Evolutionary conservation across 2,113 vertebrate genomes (phyloP).

Genomic region (Dasyurus viverrinus): DNA sequence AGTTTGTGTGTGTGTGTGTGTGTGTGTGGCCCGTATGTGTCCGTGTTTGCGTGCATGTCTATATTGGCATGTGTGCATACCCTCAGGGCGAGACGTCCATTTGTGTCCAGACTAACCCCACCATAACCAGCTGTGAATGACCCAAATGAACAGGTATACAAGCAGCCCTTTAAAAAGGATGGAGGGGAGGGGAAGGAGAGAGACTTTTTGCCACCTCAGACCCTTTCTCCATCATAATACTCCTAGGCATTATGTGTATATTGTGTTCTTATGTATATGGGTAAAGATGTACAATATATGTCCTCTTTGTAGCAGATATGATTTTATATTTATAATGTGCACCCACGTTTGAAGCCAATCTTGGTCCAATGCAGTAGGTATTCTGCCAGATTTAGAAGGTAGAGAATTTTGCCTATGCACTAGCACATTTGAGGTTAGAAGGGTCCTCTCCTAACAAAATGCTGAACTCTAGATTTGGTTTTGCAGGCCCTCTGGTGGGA

Average conservation of each 20-base stretch:
- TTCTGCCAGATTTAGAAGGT: not conserved
- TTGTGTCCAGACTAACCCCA: constrained; percentile 48
- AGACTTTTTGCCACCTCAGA: constrained; percentile 60
- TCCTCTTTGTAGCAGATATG: constrained; percentile 88
- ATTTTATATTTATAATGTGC: constrained; percentile 87
- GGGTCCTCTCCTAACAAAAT: not conserved
- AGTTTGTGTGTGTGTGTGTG: not conserved
- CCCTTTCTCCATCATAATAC: constrained; percentile 70
- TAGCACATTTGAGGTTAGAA: not conserved
- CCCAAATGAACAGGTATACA: not conserved
- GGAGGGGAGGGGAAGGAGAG: constrained; percentile 36
- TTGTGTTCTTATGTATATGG: constrained; percentile 89
- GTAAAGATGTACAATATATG: constrained; percentile 86
- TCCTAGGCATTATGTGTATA: constrained; percentile 84
- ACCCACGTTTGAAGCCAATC: constrained; percentile 64
- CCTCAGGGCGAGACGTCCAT: not conserved
- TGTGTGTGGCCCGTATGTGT: not conserved
- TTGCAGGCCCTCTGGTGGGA: not conserved
- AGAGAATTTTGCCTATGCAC: constrained; percentile 18
- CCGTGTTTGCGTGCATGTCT: not conserved
- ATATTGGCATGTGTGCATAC: not conserved
- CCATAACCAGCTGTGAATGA: not conserved
- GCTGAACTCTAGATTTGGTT: not conserved
- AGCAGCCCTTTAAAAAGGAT: not conserved
- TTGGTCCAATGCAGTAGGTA: not conserved